These are phyloP conservation scores for Noturus placidus DNA, from an alignment of 2,113 vertebrate species.

Conservation along the genomic window DNA sequence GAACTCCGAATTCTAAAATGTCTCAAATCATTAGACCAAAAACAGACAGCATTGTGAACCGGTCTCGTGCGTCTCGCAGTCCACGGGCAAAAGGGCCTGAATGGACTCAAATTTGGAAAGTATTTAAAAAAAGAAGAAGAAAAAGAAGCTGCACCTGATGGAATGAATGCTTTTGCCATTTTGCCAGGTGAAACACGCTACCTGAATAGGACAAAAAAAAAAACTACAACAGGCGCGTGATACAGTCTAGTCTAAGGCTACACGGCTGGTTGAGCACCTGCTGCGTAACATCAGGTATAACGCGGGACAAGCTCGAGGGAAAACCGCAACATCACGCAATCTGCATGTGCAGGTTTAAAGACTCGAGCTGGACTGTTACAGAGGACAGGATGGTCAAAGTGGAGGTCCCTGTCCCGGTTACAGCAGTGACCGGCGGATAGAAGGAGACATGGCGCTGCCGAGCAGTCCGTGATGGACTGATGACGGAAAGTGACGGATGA, in stretches of 20 bases:
- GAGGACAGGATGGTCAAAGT: constrained; percentile 23
- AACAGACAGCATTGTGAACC: neutral
- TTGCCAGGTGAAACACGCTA: neutral
- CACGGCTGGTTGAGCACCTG: neutral
- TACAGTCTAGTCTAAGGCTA: neutral
- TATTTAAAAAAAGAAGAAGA: neutral
- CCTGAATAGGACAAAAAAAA: neutral
- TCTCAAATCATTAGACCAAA: neutral
- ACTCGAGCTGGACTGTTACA: constrained; percentile 23
- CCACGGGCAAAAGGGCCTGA: constrained; percentile 39
- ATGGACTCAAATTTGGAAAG: neutral
- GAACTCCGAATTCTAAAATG: neutral
- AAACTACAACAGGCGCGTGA: neutral
- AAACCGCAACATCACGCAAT: neutral
- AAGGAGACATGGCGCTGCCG: constrained; percentile 40
- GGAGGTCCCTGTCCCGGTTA: constrained; percentile 19
- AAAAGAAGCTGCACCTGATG: constrained; percentile 1
- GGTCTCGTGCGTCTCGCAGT: neutral
- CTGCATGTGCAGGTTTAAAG: neutral
- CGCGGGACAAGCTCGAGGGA: neutral
- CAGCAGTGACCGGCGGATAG: constrained; percentile 32
- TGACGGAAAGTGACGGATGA: constrained; percentile 34
- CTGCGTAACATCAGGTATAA: constrained; percentile 11
- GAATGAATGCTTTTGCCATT: neutral
- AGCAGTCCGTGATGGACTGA: constrained; percentile 29